Conservation (phyloP, 2,113 vertebrate species). For the Hippoglossus stenolepis region DNA sequence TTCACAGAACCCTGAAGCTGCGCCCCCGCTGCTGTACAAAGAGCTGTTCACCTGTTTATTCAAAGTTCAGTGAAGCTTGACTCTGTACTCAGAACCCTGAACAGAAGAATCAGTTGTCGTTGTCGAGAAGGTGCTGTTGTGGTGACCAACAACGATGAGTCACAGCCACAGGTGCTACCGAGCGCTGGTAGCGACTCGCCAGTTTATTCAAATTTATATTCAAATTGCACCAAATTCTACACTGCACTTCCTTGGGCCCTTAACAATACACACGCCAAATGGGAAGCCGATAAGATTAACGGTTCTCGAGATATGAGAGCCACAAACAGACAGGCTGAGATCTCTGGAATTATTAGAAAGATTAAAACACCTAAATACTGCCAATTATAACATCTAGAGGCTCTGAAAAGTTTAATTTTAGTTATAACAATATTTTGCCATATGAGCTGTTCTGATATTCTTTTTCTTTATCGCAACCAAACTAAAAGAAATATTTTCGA, state of each 20-base stretch:
- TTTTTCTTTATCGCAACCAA: too few relatives aligned
- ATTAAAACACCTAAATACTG: neutral
- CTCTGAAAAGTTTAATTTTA: neutral
- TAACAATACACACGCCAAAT: neutral
- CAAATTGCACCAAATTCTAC: neutral
- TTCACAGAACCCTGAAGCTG: neutral
- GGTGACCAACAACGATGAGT: too few relatives aligned
- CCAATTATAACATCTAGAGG: neutral
- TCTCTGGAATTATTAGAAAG: neutral
- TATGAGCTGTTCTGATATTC: too few relatives aligned
- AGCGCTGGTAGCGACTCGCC: too few relatives aligned
- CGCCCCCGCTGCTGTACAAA: neutral
- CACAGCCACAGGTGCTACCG: too few relatives aligned
- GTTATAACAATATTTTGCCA: neutral
- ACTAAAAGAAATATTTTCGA: too few relatives aligned
- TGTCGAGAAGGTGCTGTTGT: too few relatives aligned
- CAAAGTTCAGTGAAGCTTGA: neutral
- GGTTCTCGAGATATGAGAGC: neutral
- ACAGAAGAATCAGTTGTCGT: too few relatives aligned
- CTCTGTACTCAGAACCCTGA: too few relatives aligned
- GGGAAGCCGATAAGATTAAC: neutral
- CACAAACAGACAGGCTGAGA: neutral
- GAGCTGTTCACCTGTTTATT: neutral
- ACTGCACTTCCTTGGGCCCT: neutral
- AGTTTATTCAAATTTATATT: neutral